Evolutionary conservation across 2,888 invertebrate species (phyloP).

Genomic region (Tromatobia lineatoria): DNA sequence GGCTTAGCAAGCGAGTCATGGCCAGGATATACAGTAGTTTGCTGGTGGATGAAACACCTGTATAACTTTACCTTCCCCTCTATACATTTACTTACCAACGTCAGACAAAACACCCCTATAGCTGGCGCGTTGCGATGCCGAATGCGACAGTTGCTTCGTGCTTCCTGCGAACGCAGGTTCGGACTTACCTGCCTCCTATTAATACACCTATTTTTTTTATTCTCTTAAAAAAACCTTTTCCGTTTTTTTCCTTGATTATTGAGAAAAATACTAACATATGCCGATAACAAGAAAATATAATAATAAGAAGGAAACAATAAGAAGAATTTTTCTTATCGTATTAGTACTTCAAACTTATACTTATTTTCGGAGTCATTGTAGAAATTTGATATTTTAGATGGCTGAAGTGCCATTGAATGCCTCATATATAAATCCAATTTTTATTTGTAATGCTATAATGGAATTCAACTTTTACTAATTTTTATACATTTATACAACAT

Average conservation of each 20-base stretch:
- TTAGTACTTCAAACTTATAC: too few species aligned
- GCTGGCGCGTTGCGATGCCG: constrained; percentile 72
- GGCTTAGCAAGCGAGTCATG: constrained; percentile 43
- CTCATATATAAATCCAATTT: not conserved
- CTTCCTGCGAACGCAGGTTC: constrained; percentile 72
- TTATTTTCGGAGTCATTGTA: too few species aligned
- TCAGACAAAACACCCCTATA: constrained; percentile 73
- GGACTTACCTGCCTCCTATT: constrained; percentile 46
- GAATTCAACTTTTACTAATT: too few species aligned
- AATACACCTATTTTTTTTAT: not conserved
- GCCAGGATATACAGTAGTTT: constrained; percentile 51
- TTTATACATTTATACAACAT: too few species aligned
- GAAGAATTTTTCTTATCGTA: too few species aligned
- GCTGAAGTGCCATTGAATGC: too few species aligned
- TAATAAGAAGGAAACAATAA: too few species aligned
- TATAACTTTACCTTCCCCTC: constrained; percentile 60
- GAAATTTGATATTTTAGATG: too few species aligned
- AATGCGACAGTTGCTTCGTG: constrained; percentile 80
- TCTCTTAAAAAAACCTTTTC: not conserved
- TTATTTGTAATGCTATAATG: not conserved
- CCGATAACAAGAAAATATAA: too few species aligned
- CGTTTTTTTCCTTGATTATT: not conserved
- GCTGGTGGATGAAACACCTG: constrained; percentile 80
- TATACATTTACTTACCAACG: constrained; percentile 62
- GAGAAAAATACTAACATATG: too few species aligned